Conservation (phyloP, 2,888 invertebrate genomes). For the Drosophila sordidula region DNA sequence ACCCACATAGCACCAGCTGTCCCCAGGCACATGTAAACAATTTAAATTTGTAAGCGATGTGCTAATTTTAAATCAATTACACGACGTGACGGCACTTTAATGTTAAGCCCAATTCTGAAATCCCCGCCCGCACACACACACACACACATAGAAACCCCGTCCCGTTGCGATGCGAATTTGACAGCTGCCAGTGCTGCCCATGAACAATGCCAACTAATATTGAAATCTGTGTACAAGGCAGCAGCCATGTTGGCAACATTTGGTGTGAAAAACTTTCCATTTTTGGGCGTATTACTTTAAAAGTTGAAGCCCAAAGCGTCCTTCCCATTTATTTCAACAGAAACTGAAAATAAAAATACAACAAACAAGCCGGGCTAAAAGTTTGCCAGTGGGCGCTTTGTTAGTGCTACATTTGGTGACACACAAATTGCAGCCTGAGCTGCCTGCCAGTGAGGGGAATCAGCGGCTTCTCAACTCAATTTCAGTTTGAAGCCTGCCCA, state of each 20-base stretch:
- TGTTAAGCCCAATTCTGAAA: constrained; percentile 43
- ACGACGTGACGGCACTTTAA: constrained; percentile 72
- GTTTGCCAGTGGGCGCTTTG: constrained; percentile 38
- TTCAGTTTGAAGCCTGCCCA: constrained; percentile 54
- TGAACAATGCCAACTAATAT: constrained; percentile 66
- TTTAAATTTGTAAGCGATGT: constrained; percentile 77
- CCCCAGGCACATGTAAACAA: constrained; percentile 77
- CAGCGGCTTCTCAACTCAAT: constrained; percentile 65
- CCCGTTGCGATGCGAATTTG: constrained; percentile 26
- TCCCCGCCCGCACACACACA: constrained; percentile 2
- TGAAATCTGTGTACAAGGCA: constrained; percentile 63
- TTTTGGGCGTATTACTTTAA: constrained; percentile 62
- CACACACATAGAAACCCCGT: not conserved
- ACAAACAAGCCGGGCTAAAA: constrained; percentile 44
- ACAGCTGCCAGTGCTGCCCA: constrained; percentile 55
- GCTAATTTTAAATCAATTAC: constrained; percentile 78
- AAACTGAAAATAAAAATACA: constrained; percentile 33
- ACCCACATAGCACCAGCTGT: constrained; percentile 50
- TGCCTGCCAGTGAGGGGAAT: constrained; percentile 24
- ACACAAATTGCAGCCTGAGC: constrained; percentile 56
- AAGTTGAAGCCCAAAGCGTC: constrained; percentile 60
- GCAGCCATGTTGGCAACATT: constrained; percentile 69
- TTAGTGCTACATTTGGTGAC: constrained; percentile 73
- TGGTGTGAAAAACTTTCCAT: constrained; percentile 71
- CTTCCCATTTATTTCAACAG: constrained; percentile 54